Evolutionary conservation across 2,113 vertebrate genomes (phyloP), one percentile per base, ranked within the genome.

Genomic region (Hyla sarda): DNA sequence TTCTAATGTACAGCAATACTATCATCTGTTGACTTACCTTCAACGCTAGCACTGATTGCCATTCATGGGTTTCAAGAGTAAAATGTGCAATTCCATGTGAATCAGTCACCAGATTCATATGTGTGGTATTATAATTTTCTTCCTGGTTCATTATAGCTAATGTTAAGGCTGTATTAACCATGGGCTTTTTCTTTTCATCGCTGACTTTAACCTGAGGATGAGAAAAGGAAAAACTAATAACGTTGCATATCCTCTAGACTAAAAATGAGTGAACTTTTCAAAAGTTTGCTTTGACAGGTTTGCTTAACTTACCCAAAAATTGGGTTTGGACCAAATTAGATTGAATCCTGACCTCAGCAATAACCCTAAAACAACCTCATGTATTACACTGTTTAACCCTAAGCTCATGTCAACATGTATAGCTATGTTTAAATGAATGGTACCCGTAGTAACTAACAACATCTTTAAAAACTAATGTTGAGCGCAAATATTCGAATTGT

Each of bases 41-140:
- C 73, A 93, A 30, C 17, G 83, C 87, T 85, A 91, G 83, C 56
- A 85, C 76, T 14, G 88, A 84, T 5, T 90, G 89, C 90, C 91
- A 92, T 10, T 13, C 48, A 23, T 84, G 87, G n/a, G 92, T 92
- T 56, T 92, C 74, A n/a, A 92, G 86, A 0, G 85, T 82, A 87
- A 92, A 92, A 72, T 82, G 84, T 25, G 25, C 90, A 88, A 92
- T 81, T 5, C 91, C 89, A 0, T 91, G 87, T 13, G 88, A 84
- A 83, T 91, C 88, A 0, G 91, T 92, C 74, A 88, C 7, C 17
- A 90, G 28, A 3, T 83, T 74, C 12, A 89, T 11, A 0, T 73
- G 6, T 1, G n/a, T 25, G 14, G 0, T 8, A 17, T 32, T 32
- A 17, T 14, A 17, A 67, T 8, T 5, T 5, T 32, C 5, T 11